These are phyloP conservation scores for Zalophus californianus DNA, from an alignment of 2,797 vertebrate genomes.

Conservation along the genomic window DNA sequence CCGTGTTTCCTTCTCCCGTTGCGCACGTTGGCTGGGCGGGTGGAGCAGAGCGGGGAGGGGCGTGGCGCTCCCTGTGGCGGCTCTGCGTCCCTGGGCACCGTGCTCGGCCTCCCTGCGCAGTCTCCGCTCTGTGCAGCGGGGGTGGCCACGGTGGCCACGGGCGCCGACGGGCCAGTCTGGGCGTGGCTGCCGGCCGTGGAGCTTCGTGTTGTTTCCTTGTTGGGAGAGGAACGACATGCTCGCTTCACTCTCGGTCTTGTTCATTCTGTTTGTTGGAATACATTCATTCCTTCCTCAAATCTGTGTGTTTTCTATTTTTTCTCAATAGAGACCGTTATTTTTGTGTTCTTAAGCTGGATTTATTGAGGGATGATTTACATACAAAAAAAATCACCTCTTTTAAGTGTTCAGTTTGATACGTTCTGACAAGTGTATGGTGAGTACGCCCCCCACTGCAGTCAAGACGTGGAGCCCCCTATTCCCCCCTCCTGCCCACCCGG, in stretches of 20 bases:
- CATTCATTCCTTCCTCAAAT: not conserved
- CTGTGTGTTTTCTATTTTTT: not conserved
- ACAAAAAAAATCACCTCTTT: not conserved
- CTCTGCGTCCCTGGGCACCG: not conserved
- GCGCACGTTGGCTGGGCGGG: not conserved
- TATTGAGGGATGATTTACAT: not conserved
- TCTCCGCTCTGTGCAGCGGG: rapidly evolving
- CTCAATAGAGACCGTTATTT: not conserved
- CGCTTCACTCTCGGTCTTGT: too few species aligned
- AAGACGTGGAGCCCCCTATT: rapidly evolving
- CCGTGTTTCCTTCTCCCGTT: rapidly evolving
- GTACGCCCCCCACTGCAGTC: rapidly evolving
- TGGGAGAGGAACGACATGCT: rapidly evolving
- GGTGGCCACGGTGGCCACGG: too few species aligned
- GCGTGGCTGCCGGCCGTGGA: rapidly evolving
- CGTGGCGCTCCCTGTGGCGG: not conserved
- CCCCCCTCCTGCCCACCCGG: not conserved
- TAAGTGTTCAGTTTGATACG: rapidly evolving
- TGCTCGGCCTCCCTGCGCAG: rapidly evolving
- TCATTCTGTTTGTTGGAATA: not conserved
- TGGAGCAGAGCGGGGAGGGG: not conserved
- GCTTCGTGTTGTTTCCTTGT: not conserved
- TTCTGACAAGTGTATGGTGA: rapidly evolving
- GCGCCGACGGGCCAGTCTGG: rapidly evolving
- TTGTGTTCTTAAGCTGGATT: not conserved